Base-by-base conservation (phyloP, 2,888 invertebrate species). In the Podotricha telesiphe region DNA sequence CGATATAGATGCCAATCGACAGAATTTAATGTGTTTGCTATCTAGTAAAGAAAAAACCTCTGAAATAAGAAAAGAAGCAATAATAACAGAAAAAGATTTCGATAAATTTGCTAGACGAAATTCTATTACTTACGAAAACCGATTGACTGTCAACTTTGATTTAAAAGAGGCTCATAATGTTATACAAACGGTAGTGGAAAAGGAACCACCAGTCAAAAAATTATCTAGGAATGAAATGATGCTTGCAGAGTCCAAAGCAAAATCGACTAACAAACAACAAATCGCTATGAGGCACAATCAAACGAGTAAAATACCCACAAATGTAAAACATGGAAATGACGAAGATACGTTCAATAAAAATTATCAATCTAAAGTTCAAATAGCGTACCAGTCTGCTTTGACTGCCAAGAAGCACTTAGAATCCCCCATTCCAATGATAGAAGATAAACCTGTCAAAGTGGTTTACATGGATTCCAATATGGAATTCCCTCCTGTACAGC, bases 71-170 rank as follows among this genome's bases (percentile, higher is more conserved):
- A 88, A 84, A 72, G 89, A 88, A 69, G 63, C 83, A 17, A 85
- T 91, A 47, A 91, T 91, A 68, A 93, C 92, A 28, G 93, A 93
- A 83, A 91, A 85, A 63, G 93, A 93, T 53, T 93, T 93, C 72
- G 93, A 93, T 73, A 91, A 91, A 78, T 93, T 93, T 75, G 91
- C 85, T 1, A 81, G 92, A 75, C 80, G 91, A 68, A 93, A 91
- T 78, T 92, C 93, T 5, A 83, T 87, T 51, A 88, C 86, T 4
- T 92, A 86, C 68, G 90, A 91, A 77, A 88, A 91, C 74, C 80
- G 88, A 70, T 76, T 91, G 0, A 88, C 90, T 22, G 87, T 92
- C 11, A 89, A 84, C 71, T 87, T 84, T 72, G 88, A 90, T 62
- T 76, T 75, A 6, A 87, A 83, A 74, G 86, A 90, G 73, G 76